Percentiles rank a stretch among this genome's conserved stretches.
phyloP scores from a whole-genome alignment of 2,113 vertebrate genomes.

The Megaceryle maxima region DNA sequence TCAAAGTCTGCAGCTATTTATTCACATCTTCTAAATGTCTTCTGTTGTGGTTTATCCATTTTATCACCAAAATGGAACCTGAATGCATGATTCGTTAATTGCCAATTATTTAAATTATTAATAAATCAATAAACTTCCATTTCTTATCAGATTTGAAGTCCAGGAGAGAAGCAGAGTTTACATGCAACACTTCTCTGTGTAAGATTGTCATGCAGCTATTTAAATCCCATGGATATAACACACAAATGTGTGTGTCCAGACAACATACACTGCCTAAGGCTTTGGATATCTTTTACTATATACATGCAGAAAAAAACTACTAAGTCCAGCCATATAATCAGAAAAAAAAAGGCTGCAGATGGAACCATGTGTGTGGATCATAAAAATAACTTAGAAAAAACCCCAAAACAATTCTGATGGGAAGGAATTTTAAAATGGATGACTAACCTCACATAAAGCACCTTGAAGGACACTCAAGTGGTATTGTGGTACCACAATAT shows the following conservation, averaged over 20 bases:
- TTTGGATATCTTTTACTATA: not conserved
- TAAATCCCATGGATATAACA: not conserved
- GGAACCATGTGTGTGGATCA: not conserved
- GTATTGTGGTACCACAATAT: not conserved
- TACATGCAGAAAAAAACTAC: not conserved
- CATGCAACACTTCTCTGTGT: accelerated
- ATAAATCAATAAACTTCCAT: not conserved
- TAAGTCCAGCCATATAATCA: not conserved
- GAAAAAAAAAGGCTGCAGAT: not conserved
- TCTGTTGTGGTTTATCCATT: not conserved
- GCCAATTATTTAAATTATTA: not conserved
- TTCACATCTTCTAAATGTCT: not conserved
- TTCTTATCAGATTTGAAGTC: not conserved
- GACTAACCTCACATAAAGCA: conserved; percentile 53
- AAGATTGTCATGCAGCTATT: not conserved
- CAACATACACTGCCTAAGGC: not conserved
- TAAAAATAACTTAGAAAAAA: conserved; percentile 45
- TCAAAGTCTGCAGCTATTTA: not conserved
- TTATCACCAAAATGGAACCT: not conserved
- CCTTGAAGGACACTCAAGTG: not conserved
- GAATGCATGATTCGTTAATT: not conserved
- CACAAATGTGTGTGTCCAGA: not conserved
- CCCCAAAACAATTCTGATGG: not conserved
- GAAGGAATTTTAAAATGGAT: conserved; percentile 43
- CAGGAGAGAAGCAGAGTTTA: not conserved